A percentile compares a stretch with the other conserved stretches of the same genome.
Conservation (phyloP, 2,797 vertebrate genomes). For the Sebastes kiyomatsui region DNA sequence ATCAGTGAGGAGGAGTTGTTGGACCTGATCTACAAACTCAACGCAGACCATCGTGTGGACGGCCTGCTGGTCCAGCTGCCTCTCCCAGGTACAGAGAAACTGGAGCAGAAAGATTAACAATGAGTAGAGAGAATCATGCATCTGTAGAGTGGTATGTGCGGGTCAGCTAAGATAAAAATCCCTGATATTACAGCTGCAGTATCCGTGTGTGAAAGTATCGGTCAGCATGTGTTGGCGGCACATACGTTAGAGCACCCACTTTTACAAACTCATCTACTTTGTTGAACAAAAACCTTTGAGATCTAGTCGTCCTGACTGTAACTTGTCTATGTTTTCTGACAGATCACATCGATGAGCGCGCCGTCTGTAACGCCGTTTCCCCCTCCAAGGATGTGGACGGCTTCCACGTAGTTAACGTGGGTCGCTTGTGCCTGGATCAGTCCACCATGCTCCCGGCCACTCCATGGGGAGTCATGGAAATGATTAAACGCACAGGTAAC, state of each 20-base stretch:
- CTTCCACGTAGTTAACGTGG: conserved; percentile 96
- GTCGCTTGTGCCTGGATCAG: conserved; percentile 96
- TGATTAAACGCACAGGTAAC: conserved; percentile 94
- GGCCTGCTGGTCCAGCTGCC: conserved; percentile 96
- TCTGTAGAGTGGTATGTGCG: neutral
- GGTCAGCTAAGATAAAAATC: neutral
- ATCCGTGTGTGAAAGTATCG: neutral
- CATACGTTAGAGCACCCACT: neutral
- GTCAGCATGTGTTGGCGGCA: neutral
- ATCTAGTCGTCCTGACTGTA: neutral
- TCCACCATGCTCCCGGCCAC: conserved; percentile 96
- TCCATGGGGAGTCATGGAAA: conserved; percentile 96
- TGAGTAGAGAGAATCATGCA: neutral
- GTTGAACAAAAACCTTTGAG: too few relatives aligned
- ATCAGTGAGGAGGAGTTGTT: conserved; percentile 92
- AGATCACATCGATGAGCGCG: conserved; percentile 94
- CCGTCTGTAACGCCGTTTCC: conserved; percentile 91
- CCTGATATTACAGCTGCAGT: neutral
- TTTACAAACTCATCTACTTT: neutral
- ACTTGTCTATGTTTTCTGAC: conserved; percentile 6
- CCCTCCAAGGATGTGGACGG: conserved; percentile 96
- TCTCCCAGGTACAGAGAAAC: conserved; percentile 86
- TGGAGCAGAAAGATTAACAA: neutral
- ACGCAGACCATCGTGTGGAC: conserved; percentile 88
- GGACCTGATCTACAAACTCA: conserved; percentile 90